Base-by-base conservation (phyloP, 2,113 vertebrate species). In the Salvator merianae region DNA sequence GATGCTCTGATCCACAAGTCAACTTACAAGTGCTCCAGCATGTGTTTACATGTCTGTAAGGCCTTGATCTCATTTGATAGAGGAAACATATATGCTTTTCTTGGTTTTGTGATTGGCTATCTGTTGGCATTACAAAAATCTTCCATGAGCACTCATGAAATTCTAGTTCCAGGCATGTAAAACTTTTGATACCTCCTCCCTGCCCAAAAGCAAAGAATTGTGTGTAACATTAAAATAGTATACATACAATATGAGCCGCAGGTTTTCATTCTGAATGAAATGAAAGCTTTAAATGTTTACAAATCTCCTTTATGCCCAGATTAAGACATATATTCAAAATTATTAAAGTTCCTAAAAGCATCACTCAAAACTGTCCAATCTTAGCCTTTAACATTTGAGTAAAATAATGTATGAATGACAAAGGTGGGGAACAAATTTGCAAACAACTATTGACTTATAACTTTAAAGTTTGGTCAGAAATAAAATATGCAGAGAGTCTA, bases 221-320 rank as follows among this genome's bases (percentile, higher is more conserved):
- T 38, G 82, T 70, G 91, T 83, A 72, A 87, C 32, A 32, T 93
- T 88, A 88, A 80, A 88, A 91, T 89, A 86, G 77, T 40, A 87
- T 77, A 79, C 85, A 88, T 81, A 92, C 71, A 47, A 69, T 5
- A 87, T 87, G 85, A 93, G 86, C 82, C 55, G 84, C 7, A 0
- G 59, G 69, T 24, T 36, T 16, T 20, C 6, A 3, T 70, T 70
- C 28, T 80, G 88, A 63, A 80, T 22, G 69, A 71, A 53, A 47
- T 24, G 84, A 83, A 75, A 81, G 82, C 77, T 79, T 87, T 88
- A 82, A 83, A 73, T 18, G 68, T 91, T 93, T 94, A 91, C 93
- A 96, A 91, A 84, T 72, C 87, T 86, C 88, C 93, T 87, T 85
- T 34, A 89, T 24, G 59, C 30, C 34, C 26, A 40, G 28, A 36